Evolutionary conservation across 2,113 vertebrate genomes (phyloP), one percentile per base, ranked within the genome.

Genomic region (Aegithalos caudatus): DNA sequence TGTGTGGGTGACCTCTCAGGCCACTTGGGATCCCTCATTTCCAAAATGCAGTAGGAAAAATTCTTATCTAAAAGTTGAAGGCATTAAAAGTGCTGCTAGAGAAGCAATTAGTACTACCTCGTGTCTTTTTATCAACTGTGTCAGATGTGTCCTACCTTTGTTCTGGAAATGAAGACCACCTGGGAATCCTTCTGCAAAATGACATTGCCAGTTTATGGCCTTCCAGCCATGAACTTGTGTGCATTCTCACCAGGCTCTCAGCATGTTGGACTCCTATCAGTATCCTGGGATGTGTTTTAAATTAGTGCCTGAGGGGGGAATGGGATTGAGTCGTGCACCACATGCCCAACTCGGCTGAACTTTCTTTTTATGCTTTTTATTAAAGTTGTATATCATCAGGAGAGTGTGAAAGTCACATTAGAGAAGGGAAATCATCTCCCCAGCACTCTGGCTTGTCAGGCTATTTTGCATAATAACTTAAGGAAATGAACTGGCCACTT

Each of bases 321-420:
- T 45, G 48, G 65, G 62, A 92, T 37, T 90, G 95, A 78, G 44
- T 70, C 20, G 12, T 80, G 76, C 35, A 13, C 82, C 94, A 94
- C 45, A 23, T 83, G 81, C 74, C 70, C 85, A 91, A 78, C 81
- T 89, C 56, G 28, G n/a, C 92, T 95, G 95, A 96, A 96, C 97
- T 96, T 95, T 96, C 91, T 94, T 97, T 96, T 96, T 73, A 88
- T 70, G 61, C 92, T 87, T 95, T 97, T 97, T 98, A 98, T 98
- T 98, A 97, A 98, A 98, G 97, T 88, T 72, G 48, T 95, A 97
- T 97, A 98, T 98, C 97, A 97, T 94, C 81, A 90, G 84, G 92
- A 86, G 91, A 40, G 86, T 93, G 94, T 96, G 95, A 95, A 96
- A 80, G 76, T 81, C 57, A 42, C 38, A 90, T 95, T 91, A 81